Percentiles rank a stretch among this genome's conserved stretches.
Conservation (phyloP, 2,113 vertebrate genomes). For the Columbina picui region DNA sequence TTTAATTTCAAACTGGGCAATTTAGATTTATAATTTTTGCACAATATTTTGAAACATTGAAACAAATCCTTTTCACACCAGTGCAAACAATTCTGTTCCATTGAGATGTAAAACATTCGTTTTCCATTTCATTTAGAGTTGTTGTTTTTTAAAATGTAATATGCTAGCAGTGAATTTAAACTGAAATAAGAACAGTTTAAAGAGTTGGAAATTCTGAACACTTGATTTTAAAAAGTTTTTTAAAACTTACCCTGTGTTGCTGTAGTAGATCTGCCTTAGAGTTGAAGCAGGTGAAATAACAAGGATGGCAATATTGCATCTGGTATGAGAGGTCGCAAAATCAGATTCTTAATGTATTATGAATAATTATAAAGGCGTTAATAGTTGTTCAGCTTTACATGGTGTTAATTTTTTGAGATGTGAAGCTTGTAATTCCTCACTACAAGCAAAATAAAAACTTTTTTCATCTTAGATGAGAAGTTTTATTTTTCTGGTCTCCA, state of each 20-base stretch:
- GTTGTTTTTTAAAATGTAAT: neutral
- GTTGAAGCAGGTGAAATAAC: neutral
- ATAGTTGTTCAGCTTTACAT: neutral
- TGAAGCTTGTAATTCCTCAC: neutral
- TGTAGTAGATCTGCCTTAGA: neutral
- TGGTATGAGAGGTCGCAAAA: neutral
- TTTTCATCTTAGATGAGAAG: neutral
- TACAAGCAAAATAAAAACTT: neutral
- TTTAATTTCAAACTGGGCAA: neutral
- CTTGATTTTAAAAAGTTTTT: neutral
- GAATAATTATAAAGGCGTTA: neutral
- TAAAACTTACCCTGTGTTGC: neutral
- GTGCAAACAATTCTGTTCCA: neutral
- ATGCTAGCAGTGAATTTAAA: neutral
- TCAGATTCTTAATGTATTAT: neutral
- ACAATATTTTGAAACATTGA: neutral
- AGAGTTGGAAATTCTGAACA: neutral
- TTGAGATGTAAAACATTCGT: neutral
- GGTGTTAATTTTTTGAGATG: neutral
- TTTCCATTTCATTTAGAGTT: neutral
- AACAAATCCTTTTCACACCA: neutral
- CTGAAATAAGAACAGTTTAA: neutral
- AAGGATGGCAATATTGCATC: neutral
- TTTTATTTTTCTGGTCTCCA: slow-evolving; percentile 27
- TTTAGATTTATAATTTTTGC: neutral